These are phyloP conservation scores for Oxycera nigricornis DNA, from an alignment of 2,888 invertebrate genomes.

Conservation along the genomic window DNA sequence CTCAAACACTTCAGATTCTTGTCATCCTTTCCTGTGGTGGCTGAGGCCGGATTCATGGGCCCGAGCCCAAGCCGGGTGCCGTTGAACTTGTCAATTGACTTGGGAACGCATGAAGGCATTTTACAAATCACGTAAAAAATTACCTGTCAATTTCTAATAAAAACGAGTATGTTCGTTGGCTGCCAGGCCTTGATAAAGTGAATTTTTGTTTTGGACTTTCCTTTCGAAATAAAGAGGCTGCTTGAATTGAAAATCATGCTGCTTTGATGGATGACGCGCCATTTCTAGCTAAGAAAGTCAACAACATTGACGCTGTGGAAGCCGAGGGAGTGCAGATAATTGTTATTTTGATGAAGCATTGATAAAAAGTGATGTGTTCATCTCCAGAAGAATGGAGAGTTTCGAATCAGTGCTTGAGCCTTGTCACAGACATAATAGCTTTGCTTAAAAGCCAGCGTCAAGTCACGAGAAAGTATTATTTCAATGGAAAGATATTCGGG, in stretches of 20 bases:
- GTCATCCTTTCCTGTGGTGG: not conserved
- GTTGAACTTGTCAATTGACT: slow-evolving; percentile 8
- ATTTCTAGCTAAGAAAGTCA: not conserved
- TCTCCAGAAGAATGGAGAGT: not conserved
- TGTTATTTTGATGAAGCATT: slow-evolving; percentile 5
- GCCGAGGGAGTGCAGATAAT: not conserved
- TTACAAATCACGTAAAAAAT: slow-evolving; percentile 45
- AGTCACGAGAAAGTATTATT: no score
- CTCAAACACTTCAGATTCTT: slow-evolving; percentile 9
- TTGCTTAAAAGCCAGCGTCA: no score
- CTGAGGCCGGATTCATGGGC: not conserved
- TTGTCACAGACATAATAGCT: no score
- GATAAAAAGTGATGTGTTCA: slow-evolving; percentile 24
- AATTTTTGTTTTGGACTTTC: slow-evolving; percentile 31
- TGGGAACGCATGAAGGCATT: slow-evolving; percentile 38
- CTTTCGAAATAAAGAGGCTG: not conserved
- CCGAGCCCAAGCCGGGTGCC: not conserved
- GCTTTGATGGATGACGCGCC: not conserved
- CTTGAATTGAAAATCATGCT: slow-evolving; percentile 11
- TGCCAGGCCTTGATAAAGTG: slow-evolving; percentile 20
- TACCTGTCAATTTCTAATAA: slow-evolving; percentile 44
- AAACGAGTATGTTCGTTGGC: not conserved
- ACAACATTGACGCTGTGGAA: not conserved
- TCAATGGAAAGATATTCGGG: no score
- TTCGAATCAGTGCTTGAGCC: not conserved